Evolutionary conservation across 2,888 invertebrate genomes (phyloP).

Genomic region (Fragum sueziense): DNA sequence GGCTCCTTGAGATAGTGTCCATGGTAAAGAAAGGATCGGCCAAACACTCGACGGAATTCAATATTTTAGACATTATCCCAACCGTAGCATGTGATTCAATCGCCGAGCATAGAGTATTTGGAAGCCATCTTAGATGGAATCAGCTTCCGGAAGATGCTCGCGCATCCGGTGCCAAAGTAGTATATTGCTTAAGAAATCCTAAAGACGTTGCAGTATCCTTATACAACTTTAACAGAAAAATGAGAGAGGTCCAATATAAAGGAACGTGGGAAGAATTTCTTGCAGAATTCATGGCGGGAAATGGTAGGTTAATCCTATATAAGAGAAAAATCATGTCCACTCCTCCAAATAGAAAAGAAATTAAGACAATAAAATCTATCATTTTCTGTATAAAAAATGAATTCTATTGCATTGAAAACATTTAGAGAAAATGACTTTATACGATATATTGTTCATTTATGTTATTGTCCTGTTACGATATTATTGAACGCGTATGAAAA

Average conservation of each 20-base stretch:
- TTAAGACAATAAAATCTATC: no score
- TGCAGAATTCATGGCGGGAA: constrained; percentile 15
- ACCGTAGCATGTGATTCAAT: constrained; percentile 5
- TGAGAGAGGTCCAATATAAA: not conserved
- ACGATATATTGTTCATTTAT: no score
- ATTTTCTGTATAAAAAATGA: no score
- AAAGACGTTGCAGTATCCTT: constrained; percentile 35
- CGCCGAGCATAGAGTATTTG: constrained; percentile 24
- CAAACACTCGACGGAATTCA: constrained; percentile 12
- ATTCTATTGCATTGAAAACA: no score
- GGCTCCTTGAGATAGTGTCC: constrained; percentile 34
- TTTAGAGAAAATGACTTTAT: no score
- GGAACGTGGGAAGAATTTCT: constrained; percentile 37
- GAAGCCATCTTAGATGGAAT: constrained; percentile 24
- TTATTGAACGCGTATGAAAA: no score
- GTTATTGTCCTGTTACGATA: no score
- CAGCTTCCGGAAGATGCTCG: constrained; percentile 30
- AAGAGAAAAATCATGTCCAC: no score
- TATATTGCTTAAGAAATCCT: constrained; percentile 42
- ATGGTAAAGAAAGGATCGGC: constrained; percentile 27
- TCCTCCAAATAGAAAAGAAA: no score
- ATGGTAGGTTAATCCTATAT: constrained; percentile 23
- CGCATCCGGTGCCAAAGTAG: constrained; percentile 17
- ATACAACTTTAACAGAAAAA: constrained; percentile 15
- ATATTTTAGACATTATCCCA: constrained; percentile 35